A percentile compares a stretch with the other conserved stretches of the same genome.
phyloP scores from a whole-genome alignment of 2,113 vertebrate species.

The Hirundichthys speculiger region DNA sequence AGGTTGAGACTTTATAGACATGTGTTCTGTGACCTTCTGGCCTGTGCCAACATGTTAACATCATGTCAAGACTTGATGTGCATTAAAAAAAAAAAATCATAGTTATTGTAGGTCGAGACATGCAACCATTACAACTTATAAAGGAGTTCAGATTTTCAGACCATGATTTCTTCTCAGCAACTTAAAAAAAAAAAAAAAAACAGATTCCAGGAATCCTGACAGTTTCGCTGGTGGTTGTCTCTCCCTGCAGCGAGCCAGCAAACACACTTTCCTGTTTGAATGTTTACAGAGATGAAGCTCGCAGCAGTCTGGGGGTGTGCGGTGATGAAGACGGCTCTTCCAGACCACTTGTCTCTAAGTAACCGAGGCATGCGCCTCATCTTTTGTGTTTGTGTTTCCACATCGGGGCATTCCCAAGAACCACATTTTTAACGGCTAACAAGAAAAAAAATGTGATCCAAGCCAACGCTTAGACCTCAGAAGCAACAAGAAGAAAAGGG shows the following conservation, averaged over 20 bases:
- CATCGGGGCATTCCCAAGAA: conserved; percentile 1
- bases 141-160: no score
- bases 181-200: neutral
- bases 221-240: conserved; percentile 17
- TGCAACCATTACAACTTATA: neutral
- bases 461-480: neutral
- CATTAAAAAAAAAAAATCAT: no score
- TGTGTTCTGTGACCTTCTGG: no score
- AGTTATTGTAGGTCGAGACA: neutral
- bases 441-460: conserved; percentile 7
- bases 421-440: conserved; percentile 17
- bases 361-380: conserved; percentile 22
- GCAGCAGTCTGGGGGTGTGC: conserved; percentile 19
- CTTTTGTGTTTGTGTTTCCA: conserved; percentile 18
- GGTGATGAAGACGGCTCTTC: conserved; percentile 24
- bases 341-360: conserved; percentile 32
- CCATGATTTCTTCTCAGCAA: no score
- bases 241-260: conserved; percentile 10
- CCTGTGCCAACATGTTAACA: no score
- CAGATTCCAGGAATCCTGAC: conserved; percentile 31
- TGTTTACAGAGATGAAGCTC: conserved; percentile 45
- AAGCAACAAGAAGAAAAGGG: neutral
- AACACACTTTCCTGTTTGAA: conserved; percentile 37
- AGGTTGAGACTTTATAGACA: no score
- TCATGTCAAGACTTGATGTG: no score